phyloP scores from a whole-genome alignment of 2,797 vertebrate genomes.

The Sarcoramphus papa region DNA sequence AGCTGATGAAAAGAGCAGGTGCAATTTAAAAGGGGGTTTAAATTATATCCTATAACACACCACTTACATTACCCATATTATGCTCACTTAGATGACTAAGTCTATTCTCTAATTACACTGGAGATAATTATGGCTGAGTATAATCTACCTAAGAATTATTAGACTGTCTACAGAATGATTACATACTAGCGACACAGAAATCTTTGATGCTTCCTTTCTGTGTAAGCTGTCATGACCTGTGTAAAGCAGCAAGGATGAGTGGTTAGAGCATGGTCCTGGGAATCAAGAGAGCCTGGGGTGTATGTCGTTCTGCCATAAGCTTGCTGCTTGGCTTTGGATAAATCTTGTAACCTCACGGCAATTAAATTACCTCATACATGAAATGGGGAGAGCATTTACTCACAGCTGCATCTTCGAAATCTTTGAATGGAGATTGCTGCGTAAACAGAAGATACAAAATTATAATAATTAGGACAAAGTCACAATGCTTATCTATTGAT shows the following conservation, averaged over 20 bases:
- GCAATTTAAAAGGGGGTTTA: constrained; percentile 28
- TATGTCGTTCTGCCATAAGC: neutral
- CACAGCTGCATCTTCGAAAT: constrained; percentile 3
- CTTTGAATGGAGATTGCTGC: neutral
- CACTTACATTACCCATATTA: constrained; percentile 25
- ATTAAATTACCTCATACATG: neutral
- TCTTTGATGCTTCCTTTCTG: neutral
- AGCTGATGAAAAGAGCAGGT: constrained; percentile 50
- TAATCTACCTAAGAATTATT: constrained; percentile 57
- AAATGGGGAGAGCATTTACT: neutral
- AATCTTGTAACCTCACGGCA: neutral
- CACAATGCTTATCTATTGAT: neutral
- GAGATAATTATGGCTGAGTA: constrained; percentile 17
- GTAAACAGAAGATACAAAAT: neutral
- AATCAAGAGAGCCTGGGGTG: neutral
- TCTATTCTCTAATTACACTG: constrained; percentile 39
- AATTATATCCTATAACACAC: constrained; percentile 26
- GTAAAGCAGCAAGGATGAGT: neutral
- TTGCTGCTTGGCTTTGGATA: neutral
- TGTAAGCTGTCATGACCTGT: neutral
- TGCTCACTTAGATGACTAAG: constrained; percentile 55
- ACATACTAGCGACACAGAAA: neutral
- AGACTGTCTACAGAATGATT: constrained; percentile 23
- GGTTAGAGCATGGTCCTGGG: neutral
- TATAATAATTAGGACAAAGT: neutral